Conservation (phyloP, 1,140 invertebrate species). For the Matsumurasca onukii region DNA sequence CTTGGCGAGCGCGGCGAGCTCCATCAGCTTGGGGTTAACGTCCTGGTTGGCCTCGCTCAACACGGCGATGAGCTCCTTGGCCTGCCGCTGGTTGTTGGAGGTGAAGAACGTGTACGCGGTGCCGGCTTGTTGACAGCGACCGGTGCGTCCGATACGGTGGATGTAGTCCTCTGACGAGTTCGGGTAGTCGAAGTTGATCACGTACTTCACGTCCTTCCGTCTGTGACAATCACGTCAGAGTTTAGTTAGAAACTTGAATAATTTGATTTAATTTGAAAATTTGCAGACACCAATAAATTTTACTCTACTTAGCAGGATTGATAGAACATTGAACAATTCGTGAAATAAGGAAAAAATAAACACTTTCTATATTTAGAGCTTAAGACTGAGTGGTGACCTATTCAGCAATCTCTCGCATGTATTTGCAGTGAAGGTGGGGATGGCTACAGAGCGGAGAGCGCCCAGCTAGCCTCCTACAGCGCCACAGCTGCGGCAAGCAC, state of each 20-base stretch:
- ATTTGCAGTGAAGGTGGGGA: too few species aligned
- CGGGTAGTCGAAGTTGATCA: conserved; percentile 99
- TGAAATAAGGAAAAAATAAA: too few species aligned
- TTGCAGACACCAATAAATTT: too few species aligned
- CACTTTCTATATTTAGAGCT: too few species aligned
- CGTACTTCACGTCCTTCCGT: conserved; percentile 99
- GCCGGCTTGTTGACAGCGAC: conserved; percentile 90
- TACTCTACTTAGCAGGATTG: too few species aligned
- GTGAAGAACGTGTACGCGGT: conserved; percentile 99
- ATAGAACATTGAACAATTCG: too few species aligned
- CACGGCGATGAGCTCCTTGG: conserved; percentile 88
- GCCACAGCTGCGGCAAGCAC: too few species aligned
- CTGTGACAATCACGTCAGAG: conserved; percentile 52
- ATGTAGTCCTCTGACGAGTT: conserved; percentile 99
- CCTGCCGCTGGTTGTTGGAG: conserved; percentile 87
- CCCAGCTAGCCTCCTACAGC: too few species aligned
- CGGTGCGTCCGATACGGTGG: conserved; percentile 98
- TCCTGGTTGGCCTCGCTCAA: conserved; percentile 95
- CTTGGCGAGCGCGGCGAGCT: conserved; percentile 53
- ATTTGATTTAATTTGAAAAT: conserved; percentile 11
- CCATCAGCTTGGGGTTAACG: conserved; percentile 68
- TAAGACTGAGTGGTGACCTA: too few species aligned
- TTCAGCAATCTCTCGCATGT: too few species aligned
- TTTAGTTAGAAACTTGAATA: too few species aligned
- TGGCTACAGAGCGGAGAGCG: too few species aligned